A percentile compares a stretch with the other conserved stretches of the same genome.
Conservation (phyloP, 2,797 vertebrate genomes). For the Graptemys geographica region DNA sequence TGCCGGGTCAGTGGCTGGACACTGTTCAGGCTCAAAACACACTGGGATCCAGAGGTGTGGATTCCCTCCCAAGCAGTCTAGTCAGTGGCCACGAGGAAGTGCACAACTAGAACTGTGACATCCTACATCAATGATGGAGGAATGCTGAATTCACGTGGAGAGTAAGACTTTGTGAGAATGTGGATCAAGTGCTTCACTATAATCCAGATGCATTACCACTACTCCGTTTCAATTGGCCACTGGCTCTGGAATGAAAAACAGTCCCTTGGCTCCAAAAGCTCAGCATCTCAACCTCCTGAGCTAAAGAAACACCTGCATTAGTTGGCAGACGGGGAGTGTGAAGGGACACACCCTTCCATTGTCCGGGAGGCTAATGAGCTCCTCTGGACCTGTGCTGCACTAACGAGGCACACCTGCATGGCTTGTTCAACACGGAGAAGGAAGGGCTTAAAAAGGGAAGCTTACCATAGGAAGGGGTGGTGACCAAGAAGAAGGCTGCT, state of each 20-base stretch:
- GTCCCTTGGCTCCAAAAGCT: background rate
- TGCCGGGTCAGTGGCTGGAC: background rate
- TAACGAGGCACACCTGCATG: too few relatives aligned
- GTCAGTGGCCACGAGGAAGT: background rate
- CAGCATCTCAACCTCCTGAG: background rate
- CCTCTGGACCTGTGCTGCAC: too few relatives aligned
- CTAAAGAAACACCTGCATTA: too few relatives aligned
- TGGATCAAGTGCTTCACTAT: background rate
- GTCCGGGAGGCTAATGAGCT: too few relatives aligned
- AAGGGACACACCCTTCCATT: too few relatives aligned
- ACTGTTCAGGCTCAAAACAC: background rate
- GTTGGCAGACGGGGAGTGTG: too few relatives aligned
- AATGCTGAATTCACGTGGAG: background rate
- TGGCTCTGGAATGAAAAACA: background rate
- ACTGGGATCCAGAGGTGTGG: background rate
- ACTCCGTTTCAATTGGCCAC: background rate
- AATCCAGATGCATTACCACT: background rate
- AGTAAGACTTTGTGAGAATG: background rate
- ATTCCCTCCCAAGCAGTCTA: background rate
- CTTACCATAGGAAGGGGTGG: too few relatives aligned
- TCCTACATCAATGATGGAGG: background rate
- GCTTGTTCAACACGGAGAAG: too few relatives aligned
- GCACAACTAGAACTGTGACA: background rate
- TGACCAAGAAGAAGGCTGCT: too few relatives aligned
- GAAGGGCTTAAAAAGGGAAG: too few relatives aligned